Evolutionary conservation across 1,140 invertebrate genomes (phyloP).

Genomic region (Pygmarrhopalites habei): DNA sequence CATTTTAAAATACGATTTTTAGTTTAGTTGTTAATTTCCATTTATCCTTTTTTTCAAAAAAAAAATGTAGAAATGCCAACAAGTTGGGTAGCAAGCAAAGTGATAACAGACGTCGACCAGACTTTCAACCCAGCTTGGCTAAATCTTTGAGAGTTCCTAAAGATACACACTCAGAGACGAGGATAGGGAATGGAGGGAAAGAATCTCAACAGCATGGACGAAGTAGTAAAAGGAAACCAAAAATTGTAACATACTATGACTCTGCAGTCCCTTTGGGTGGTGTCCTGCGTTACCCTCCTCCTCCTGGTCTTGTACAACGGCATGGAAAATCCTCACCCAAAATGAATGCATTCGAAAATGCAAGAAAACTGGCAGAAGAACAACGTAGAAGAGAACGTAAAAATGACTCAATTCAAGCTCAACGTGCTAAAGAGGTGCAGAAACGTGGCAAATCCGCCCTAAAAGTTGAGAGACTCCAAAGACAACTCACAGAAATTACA

Average conservation of each 20-base stretch:
- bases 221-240: conserved; percentile 4
- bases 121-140: conserved; percentile 19
- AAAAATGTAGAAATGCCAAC: no score
- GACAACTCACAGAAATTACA: not conserved
- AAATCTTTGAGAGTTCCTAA: conserved; percentile 5
- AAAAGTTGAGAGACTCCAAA: conserved; percentile 1
- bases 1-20: not conserved
- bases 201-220: no score
- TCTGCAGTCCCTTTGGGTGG: conserved; percentile 9
- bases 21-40: not conserved
- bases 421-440: conserved; percentile 7
- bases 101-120: conserved; percentile 1
- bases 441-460: conserved; percentile 18
- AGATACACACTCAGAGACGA: not conserved
- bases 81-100: no score
- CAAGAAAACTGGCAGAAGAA: not conserved
- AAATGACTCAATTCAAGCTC: not conserved
- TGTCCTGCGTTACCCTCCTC: conserved; percentile 10
- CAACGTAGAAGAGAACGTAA: not conserved
- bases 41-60: no score
- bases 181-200: not conserved
- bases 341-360: conserved; percentile 1
- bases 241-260: conserved; percentile 20
- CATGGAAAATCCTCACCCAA: not conserved
- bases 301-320: conserved; percentile 16